Conservation (phyloP, 2,113 vertebrate species). For the Cottus gobio region DNA sequence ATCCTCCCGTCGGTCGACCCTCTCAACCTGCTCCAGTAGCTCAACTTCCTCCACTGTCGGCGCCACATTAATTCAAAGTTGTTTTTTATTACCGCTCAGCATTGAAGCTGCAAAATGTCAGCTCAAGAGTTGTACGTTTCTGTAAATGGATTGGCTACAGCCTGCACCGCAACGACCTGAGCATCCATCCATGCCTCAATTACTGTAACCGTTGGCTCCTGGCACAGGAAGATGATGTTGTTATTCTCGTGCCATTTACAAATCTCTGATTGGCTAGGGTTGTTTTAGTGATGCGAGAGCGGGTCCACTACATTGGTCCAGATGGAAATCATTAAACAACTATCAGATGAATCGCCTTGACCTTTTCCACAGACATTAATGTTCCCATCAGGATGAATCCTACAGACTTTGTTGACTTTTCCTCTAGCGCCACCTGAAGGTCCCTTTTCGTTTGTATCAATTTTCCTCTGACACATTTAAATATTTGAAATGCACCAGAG, state of each 20-base stretch:
- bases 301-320: background rate
- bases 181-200: background rate
- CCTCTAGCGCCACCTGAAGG: background rate
- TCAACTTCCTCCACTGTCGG: background rate
- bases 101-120: background rate
- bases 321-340: background rate
- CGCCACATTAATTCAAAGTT: background rate
- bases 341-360: background rate
- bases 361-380: background rate
- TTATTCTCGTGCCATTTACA: background rate
- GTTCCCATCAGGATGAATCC: background rate
- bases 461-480: too few relatives aligned
- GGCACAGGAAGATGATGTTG: background rate
- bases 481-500: background rate
- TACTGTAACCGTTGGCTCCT: background rate
- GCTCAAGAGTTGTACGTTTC: background rate
- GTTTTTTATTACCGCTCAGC: background rate
- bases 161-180: background rate
- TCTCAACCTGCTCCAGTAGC: background rate
- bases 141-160: background rate
- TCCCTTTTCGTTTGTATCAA: background rate
- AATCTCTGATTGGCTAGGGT: background rate
- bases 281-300: background rate
- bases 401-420: background rate
- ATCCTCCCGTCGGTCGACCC: background rate